phyloP scores from a whole-genome alignment of 2,888 invertebrate genomes.

The Drosophila formosana region DNA sequence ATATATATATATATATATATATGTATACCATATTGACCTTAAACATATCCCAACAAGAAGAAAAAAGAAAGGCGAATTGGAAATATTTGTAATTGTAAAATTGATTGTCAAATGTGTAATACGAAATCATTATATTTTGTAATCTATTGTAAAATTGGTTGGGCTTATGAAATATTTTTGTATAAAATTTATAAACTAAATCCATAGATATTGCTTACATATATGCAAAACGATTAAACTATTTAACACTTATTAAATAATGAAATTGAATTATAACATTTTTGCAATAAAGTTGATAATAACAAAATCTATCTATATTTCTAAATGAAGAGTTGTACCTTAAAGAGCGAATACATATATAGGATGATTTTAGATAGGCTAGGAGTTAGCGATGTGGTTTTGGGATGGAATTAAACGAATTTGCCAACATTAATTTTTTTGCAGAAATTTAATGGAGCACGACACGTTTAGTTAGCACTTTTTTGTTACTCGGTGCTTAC shows the following conservation, averaged over 20 bases:
- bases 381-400: background rate
- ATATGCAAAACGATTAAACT: slow-evolving; percentile 20
- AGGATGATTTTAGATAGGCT: slow-evolving; percentile 1
- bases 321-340: slow-evolving; percentile 40
- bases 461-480: slow-evolving; percentile 7
- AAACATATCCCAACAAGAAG: slow-evolving; percentile 47
- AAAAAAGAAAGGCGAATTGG: slow-evolving; percentile 9
- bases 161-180: slow-evolving; percentile 44
- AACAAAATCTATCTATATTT: slow-evolving; percentile 37
- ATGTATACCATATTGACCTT: slow-evolving; percentile 20
- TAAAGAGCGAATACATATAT: slow-evolving; percentile 16
- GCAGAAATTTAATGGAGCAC: slow-evolving; percentile 2
- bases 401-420: slow-evolving; percentile 2
- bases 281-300: slow-evolving; percentile 72
- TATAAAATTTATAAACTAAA: slow-evolving; percentile 43
- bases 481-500: slow-evolving; percentile 52
- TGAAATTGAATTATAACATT: slow-evolving; percentile 67
- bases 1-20: slow-evolving; percentile 30
- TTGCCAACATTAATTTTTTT: background rate
- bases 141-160: slow-evolving; percentile 43
- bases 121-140: slow-evolving; percentile 12
- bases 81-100: slow-evolving; percentile 21
- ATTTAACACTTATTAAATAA: slow-evolving; percentile 51
- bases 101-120: background rate
- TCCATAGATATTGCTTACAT: slow-evolving; percentile 29